phyloP scores from a whole-genome alignment of 2,113 vertebrate genomes.

The Syrrhaptes paradoxus region DNA sequence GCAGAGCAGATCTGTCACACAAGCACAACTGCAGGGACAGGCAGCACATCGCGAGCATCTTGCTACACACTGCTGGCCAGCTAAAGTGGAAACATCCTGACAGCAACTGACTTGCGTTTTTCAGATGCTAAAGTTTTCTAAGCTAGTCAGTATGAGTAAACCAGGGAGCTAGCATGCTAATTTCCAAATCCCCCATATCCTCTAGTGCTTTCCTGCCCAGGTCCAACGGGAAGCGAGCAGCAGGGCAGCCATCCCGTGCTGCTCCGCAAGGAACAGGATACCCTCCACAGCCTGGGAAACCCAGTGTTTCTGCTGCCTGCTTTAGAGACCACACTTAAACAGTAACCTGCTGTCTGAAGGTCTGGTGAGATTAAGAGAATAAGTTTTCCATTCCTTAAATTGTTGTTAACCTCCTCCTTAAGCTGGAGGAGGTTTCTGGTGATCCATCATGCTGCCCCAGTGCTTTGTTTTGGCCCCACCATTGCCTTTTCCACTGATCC shows the following conservation, averaged over 20 bases:
- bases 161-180: background rate
- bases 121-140: background rate
- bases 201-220: background rate
- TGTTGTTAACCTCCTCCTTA: background rate
- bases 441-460: background rate
- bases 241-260: background rate
- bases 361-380: background rate
- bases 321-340: background rate
- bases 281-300: background rate
- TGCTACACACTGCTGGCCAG: background rate
- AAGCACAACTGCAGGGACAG: background rate
- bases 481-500: background rate
- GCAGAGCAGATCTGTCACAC: background rate
- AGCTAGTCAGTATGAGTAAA: background rate
- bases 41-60: background rate
- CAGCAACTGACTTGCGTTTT: accelerated
- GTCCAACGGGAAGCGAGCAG: background rate
- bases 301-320: accelerated
- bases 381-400: background rate
- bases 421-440: background rate
- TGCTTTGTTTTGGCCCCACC: background rate
- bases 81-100: background rate
- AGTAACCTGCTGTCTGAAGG: background rate
- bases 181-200: background rate
- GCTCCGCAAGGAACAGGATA: background rate